These are phyloP conservation scores for Mormyrops attenuatus DNA, from an alignment of 2,797 vertebrate species.

Conservation along the genomic window DNA sequence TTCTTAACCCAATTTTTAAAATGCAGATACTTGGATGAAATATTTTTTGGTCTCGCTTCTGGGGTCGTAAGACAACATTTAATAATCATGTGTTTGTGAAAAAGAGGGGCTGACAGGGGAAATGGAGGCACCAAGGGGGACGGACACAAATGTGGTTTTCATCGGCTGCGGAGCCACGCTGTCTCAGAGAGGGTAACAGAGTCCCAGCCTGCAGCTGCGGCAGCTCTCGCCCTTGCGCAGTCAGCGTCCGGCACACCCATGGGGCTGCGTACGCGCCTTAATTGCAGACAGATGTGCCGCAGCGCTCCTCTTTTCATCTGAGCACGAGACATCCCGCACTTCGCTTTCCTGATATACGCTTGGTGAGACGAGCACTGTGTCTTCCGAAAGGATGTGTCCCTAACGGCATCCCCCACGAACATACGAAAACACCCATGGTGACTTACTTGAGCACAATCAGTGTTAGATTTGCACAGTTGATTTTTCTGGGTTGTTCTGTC, in stretches of 20 bases:
- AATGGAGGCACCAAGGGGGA: neutral
- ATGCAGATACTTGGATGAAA: neutral
- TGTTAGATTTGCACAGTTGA: neutral
- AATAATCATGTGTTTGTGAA: neutral
- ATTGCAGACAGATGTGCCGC: constrained; percentile 39
- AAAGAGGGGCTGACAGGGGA: neutral
- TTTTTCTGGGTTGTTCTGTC: neutral
- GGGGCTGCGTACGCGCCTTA: constrained; percentile 22
- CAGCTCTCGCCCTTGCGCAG: constrained; percentile 15
- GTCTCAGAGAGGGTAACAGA: constrained; percentile 35
- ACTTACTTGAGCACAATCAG: neutral
- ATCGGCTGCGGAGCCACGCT: constrained; percentile 30
- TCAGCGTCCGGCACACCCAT: neutral
- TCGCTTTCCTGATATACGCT: neutral
- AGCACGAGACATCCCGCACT: constrained; percentile 6
- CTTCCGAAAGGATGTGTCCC: constrained; percentile 22
- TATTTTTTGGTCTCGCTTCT: neutral
- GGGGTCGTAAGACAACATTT: neutral
- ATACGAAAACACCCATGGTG: constrained; percentile 33
- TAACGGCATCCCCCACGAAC: constrained; percentile 33
- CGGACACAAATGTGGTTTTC: neutral
- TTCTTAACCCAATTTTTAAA: neutral
- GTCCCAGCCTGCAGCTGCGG: constrained; percentile 37
- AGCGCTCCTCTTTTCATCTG: constrained; percentile 32
- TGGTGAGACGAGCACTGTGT: neutral